These are phyloP conservation scores for Sylvicola cinctus DNA, from an alignment of 2,888 invertebrate species.

Conservation along the genomic window DNA sequence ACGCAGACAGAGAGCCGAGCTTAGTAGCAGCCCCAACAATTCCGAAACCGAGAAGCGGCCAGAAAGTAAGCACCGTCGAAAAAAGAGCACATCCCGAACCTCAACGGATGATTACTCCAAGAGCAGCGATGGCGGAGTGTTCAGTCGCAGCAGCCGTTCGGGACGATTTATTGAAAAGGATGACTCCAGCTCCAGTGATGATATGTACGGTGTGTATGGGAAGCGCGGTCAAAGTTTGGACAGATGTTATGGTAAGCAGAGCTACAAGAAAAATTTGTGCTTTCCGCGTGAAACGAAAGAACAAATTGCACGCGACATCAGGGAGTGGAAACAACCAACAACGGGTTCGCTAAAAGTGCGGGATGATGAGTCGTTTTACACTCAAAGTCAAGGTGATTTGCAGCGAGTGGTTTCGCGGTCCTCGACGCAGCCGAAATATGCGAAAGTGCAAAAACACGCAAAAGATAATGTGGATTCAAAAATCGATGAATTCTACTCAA, in stretches of 20 bases:
- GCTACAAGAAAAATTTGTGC: constrained; percentile 2
- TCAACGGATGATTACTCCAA: constrained; percentile 7
- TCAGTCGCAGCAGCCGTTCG: neutral
- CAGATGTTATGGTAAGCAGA: constrained; percentile 11
- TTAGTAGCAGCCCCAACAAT: neutral
- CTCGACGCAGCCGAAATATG: neutral
- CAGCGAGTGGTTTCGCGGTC: neutral
- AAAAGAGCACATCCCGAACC: constrained; percentile 5
- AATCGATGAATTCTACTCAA: constrained; percentile 6
- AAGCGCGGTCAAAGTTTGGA: constrained; percentile 20
- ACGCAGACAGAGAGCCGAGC: neutral
- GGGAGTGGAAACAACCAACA: neutral
- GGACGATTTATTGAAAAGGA: constrained; percentile 6
- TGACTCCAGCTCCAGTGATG: constrained; percentile 19
- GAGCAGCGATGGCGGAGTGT: neutral
- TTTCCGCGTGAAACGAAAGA: constrained; percentile 3
- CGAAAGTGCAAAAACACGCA: neutral
- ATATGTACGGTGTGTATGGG: constrained; percentile 12
- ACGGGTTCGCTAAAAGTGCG: no score
- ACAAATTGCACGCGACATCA: neutral
- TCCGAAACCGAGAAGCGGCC: neutral
- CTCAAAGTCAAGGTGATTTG: neutral
- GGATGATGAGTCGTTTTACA: neutral
- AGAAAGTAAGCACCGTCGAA: constrained; percentile 3
- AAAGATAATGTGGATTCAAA: neutral